phyloP scores from a whole-genome alignment of 2,113 vertebrate species.

The Saccopteryx leptura region DNA sequence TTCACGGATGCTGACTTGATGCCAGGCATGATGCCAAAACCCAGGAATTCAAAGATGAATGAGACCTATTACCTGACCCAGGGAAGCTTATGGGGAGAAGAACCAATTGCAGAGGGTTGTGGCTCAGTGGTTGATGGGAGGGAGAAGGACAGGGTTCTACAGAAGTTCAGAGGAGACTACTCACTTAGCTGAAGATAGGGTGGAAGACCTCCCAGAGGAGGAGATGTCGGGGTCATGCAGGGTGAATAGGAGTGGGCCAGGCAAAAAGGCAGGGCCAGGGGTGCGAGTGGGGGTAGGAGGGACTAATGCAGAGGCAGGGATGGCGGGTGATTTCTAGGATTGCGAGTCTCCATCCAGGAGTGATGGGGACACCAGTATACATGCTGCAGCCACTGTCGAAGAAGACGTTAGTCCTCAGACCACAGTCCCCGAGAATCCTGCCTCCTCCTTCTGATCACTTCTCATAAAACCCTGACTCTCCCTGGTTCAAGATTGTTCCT shows the following conservation, averaged over 20 bases:
- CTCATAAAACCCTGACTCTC: background rate
- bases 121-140: background rate
- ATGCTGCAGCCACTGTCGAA: background rate
- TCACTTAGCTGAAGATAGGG: background rate
- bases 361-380: no score
- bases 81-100: background rate
- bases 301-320: background rate
- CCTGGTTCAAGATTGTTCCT: background rate
- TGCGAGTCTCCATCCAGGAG: background rate
- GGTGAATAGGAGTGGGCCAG: background rate
- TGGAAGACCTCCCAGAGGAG: slow-evolving; percentile 48
- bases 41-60: slow-evolving; percentile 56
- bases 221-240: background rate
- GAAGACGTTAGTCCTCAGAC: background rate
- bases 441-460: background rate
- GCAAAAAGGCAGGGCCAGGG: background rate
- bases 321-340: background rate
- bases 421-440: background rate
- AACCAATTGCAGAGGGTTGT: background rate
- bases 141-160: background rate
- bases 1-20: background rate
- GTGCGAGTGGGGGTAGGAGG: background rate
- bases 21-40: slow-evolving; percentile 57
- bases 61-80: background rate
- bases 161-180: background rate